Conservation (phyloP, 2,113 vertebrate genomes). For the Bubalus kerabau region DNA sequence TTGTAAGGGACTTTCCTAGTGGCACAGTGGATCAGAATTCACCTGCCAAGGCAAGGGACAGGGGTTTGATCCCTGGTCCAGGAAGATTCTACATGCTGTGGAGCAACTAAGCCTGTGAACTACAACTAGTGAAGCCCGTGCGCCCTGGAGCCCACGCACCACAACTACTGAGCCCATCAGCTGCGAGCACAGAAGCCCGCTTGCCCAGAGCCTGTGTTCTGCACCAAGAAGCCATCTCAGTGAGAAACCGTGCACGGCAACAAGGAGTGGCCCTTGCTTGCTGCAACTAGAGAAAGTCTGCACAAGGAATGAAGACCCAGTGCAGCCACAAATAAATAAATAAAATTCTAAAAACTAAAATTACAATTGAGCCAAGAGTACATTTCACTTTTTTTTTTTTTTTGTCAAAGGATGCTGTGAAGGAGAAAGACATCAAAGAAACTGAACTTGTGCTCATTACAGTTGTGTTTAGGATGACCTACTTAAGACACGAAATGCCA, state of each 20-base stretch:
- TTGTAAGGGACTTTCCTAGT: neutral
- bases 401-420: neutral
- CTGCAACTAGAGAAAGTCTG: neutral
- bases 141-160: fast-evolving
- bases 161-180: neutral
- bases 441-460: neutral
- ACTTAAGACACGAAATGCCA: neutral
- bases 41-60: neutral
- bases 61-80: neutral
- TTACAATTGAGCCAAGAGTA: neutral
- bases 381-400: neutral
- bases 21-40: neutral
- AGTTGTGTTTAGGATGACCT: neutral
- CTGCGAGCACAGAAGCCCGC: neutral
- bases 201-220: neutral
- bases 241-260: neutral
- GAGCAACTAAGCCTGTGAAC: neutral
- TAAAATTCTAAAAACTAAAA: neutral
- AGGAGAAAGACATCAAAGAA: neutral
- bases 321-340: neutral
- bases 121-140: neutral
- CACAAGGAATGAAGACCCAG: neutral
- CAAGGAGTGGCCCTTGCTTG: neutral
- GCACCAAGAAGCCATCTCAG: neutral
- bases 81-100: neutral